Evolutionary conservation across 2,113 vertebrate species (phyloP), one percentile per base, ranked within the genome.

Genomic region (Odobenus rosmarus): DNA sequence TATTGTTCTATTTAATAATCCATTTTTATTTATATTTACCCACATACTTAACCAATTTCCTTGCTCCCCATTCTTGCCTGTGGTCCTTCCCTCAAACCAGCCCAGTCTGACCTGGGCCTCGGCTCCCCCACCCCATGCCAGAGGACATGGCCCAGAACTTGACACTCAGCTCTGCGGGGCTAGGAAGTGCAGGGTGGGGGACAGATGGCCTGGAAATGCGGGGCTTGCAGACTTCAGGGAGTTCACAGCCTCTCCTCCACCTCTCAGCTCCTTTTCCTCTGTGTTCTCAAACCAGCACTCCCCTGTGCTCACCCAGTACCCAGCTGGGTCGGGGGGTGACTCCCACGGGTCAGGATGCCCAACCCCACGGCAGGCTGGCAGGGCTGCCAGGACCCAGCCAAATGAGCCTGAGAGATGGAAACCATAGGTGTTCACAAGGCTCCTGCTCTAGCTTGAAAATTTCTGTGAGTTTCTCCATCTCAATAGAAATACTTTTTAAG

Each of bases 291-390:
- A 42, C 51, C 18, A 18, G 14, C 51, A 23, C 36, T 57, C 16
- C 51, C 14, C 51, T 39, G 12, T 24, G 36, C 1, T 31, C 36
- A 46, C 36, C 39, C 36, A 3, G 26, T 16, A 85, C 61, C 42
- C 31, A 18, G 28, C 39, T 33, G 55, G 46, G 42, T 12, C 46
- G 18, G 62, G 12, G 62, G 21, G 23, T 21, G 46, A 69, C 67
- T 57, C 67, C 5, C 24, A 1, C 10, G 0, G 51, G n/a, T 31
- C n/a, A 26, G 33, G 84, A 33, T 6, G 10, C 16, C 5, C 8
- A 24, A 26, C 4, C 51, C 12, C n/a, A 9, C 7, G 3, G 36
- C 51, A 2, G 0, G 31, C 85, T 69, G 5, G 23, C 4, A 0
- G 46, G 12, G 46, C n/a, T 10, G 23, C 7, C 33, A 18, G 33